Evolutionary conservation across 2,888 invertebrate genomes (phyloP).

Genomic region (Platycheirus albimanus): DNA sequence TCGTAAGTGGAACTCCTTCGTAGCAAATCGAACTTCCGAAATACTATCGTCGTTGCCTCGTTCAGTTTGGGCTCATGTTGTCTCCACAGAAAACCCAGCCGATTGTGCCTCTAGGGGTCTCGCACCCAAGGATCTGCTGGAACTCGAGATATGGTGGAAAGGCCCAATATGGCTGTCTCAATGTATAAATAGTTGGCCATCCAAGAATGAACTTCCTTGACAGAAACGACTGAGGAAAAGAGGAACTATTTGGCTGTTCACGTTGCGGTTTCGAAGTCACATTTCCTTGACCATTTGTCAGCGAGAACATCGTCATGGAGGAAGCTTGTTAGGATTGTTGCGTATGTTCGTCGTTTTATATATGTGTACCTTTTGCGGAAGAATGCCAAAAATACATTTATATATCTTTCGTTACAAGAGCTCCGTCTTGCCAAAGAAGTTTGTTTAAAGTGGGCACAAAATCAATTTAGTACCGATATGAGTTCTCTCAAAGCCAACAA

Average conservation of each 20-base stretch:
- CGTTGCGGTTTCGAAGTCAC: slow-evolving; percentile 1
- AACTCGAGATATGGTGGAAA: too few species aligned
- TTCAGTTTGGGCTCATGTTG: too few species aligned
- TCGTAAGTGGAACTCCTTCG: too few species aligned
- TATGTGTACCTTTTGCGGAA: slow-evolving; percentile 1
- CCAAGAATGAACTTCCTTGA: neutral
- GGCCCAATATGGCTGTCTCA: too few species aligned
- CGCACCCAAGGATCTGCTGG: too few species aligned
- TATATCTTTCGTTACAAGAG: slow-evolving; percentile 3
- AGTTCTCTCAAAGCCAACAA: neutral
- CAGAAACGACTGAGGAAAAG: neutral
- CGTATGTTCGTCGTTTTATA: too few species aligned
- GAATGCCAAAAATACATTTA: neutral
- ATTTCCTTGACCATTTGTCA: neutral
- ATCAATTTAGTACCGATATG: neutral
- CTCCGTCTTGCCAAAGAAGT: slow-evolving; percentile 4
- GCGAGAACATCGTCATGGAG: neutral
- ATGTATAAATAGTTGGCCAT: too few species aligned
- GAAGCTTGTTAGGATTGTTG: neutral
- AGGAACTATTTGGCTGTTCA: slow-evolving; percentile 1
- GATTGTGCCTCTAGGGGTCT: too few species aligned
- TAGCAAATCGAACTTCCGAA: too few species aligned
- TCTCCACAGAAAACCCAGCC: too few species aligned
- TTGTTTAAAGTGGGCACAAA: neutral
- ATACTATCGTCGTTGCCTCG: too few species aligned